Conservation (phyloP, 2,797 vertebrate species). For the Premnoplex brunnescens region DNA sequence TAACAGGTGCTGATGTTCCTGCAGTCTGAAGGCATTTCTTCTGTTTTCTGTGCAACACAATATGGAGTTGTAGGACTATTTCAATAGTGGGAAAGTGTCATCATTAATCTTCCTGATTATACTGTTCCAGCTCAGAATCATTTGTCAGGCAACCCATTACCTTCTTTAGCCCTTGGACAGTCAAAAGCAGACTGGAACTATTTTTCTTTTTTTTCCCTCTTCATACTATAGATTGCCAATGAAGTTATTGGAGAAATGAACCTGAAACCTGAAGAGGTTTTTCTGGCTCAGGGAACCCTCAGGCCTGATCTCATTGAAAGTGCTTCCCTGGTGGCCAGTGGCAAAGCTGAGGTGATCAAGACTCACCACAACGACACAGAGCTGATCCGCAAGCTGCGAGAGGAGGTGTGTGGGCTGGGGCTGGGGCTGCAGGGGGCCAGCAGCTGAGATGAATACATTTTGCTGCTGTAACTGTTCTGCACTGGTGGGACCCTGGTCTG, state of each 20-base stretch:
- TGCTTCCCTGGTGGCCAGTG: conserved; percentile 91
- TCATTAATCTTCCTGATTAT: background rate
- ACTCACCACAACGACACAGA: conserved; percentile 99
- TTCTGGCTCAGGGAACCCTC: conserved; percentile 95
- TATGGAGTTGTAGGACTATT: background rate
- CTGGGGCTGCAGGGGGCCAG: background rate
- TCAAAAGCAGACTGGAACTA: fast-evolving
- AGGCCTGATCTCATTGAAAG: conserved; percentile 98
- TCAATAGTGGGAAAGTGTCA: background rate
- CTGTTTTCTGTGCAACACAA: background rate
- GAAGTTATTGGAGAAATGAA: conserved; percentile 99
- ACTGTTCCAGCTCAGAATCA: background rate
- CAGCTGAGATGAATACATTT: too few relatives aligned
- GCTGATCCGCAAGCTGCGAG: conserved; percentile 94
- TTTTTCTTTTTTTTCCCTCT: background rate
- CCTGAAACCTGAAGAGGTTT: conserved; percentile 95
- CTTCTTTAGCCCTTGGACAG: background rate
- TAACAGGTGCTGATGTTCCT: background rate
- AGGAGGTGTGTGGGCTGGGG: conserved; percentile 82
- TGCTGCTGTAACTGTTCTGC: too few relatives aligned
- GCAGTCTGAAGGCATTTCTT: background rate
- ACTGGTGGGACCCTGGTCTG: background rate
- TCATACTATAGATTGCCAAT: conserved; percentile 87
- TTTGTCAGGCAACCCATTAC: fast-evolving
- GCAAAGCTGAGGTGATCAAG: conserved; percentile 97